These are phyloP conservation scores for Tachina lurida DNA, from an alignment of 2,888 invertebrate genomes.

Conservation along the genomic window DNA sequence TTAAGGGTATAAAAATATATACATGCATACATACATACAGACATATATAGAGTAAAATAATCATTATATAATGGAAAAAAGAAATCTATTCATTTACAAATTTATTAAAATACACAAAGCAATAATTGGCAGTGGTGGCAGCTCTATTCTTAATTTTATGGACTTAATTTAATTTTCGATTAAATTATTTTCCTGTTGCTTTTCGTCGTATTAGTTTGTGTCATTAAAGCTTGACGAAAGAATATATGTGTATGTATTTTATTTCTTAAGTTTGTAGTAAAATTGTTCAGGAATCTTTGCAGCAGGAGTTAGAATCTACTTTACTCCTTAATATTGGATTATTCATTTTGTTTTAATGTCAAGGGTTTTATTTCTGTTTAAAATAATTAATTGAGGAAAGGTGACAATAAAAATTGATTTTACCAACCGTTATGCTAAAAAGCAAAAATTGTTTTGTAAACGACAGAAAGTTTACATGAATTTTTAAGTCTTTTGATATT, in stretches of 20 bases:
- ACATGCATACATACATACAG: no score
- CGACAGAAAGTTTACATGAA: constrained; percentile 47
- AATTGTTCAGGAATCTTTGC: constrained; percentile 4
- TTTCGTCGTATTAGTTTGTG: constrained; percentile 3
- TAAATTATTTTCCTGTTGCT: constrained; percentile 1
- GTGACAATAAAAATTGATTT: constrained; percentile 61
- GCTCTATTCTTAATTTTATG: neutral
- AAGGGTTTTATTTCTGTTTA: neutral
- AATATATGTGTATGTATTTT: neutral
- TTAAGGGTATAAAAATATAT: constrained; percentile 12
- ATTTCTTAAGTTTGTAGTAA: neutral
- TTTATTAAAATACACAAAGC: constrained; percentile 2
- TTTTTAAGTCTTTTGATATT: constrained; percentile 29
- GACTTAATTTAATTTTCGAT: no score
- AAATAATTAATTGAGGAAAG: neutral
- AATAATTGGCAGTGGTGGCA: constrained; percentile 4
- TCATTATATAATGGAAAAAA: constrained; percentile 9
- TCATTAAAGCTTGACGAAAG: neutral
- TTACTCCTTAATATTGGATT: neutral
- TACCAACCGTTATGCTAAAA: constrained; percentile 54
- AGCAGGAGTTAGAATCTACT: neutral
- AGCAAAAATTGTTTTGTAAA: constrained; percentile 48
- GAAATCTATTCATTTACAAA: constrained; percentile 2
- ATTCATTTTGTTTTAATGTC: neutral
- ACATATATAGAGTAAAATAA: neutral